Conservation (phyloP, 2,797 vertebrate species). For the Acipenser oxyrinchus region DNA sequence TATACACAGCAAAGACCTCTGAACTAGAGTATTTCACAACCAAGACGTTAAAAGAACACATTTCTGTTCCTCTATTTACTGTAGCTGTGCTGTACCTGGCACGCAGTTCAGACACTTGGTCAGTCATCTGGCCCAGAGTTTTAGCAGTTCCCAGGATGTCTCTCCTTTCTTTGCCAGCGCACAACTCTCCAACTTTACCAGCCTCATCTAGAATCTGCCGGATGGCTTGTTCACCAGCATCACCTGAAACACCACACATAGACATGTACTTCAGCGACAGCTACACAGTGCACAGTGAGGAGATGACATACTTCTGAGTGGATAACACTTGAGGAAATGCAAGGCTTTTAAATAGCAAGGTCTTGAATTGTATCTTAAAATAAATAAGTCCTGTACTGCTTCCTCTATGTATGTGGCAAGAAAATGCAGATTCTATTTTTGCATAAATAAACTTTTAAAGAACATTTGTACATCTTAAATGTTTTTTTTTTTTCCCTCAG, state of each 20-base stretch:
- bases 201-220: conserved; percentile 95
- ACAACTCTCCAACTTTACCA: conserved; percentile 92
- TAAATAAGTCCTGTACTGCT: conserved; percentile 11
- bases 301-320: conserved; percentile 38
- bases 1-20: no score
- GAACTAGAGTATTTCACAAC: no score
- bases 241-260: conserved; percentile 56
- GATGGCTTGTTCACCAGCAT: conserved; percentile 87
- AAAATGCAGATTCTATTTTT: no score
- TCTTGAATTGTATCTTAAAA: no score
- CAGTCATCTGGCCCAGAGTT: conserved; percentile 85
- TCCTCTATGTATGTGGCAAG: conserved; percentile 40
- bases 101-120: conserved; percentile 87
- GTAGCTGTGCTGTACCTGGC: conserved; percentile 61
- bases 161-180: conserved; percentile 86
- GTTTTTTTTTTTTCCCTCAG: no score
- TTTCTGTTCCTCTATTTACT: no score
- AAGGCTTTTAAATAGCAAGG: no score
- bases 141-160: conserved; percentile 88
- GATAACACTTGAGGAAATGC: no score
- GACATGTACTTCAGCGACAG: conserved; percentile 28
- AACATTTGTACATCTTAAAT: no score
- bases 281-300: background rate
- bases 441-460: no score
- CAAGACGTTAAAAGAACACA: no score